Evolutionary conservation across 2,888 invertebrate species (phyloP), one percentile per base, ranked within the genome.

Genomic region (Timandra comae): DNA sequence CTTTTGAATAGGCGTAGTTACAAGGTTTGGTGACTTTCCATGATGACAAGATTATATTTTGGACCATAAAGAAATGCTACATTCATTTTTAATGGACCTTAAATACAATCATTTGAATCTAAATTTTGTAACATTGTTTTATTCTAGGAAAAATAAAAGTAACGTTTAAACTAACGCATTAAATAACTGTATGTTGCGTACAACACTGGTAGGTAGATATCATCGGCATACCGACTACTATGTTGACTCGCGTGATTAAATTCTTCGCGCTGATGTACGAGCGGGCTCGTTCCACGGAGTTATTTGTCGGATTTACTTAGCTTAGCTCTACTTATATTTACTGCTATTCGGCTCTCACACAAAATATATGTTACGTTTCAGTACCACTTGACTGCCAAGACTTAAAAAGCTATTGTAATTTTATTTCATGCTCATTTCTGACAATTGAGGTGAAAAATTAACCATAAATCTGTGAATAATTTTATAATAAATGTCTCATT

Each of bases 191-290:
- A 6, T 5, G 16, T 24, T 20, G 38, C 31, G 37, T 33, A 38
- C 42, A 38, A 28, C 44, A 43, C 47, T 45, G 34, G 39, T 45
- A 30, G 21, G 58, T 61, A 74, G 79, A 79, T 81, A 79, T 79
- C 69, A 80, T 80, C 76, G 73, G 68, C 63, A 72, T 78, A 69
- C 76, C 67, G 61, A 52, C 58, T 63, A 57, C 70, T 63, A 64
- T 65, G 72, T 73, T 69, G 66, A 68, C 67, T 73, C 60, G 58
- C 63, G 57, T 79, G 81, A 82, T 82, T 81, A 82, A 82, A 82
- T 82, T 81, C 79, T 70, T 80, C 49, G 47, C 55, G 46, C 59
- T 68, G 67, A 69, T 67, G 62, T 66, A 69, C 57, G 56, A 43
- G 49, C 53, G 50, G 47, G 52, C 57, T 54, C 56, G 50, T 53